Percentiles rank a stretch among this genome's conserved stretches.
phyloP scores from a whole-genome alignment of 2,797 vertebrate genomes.

The Enteromius fasciolatus region DNA sequence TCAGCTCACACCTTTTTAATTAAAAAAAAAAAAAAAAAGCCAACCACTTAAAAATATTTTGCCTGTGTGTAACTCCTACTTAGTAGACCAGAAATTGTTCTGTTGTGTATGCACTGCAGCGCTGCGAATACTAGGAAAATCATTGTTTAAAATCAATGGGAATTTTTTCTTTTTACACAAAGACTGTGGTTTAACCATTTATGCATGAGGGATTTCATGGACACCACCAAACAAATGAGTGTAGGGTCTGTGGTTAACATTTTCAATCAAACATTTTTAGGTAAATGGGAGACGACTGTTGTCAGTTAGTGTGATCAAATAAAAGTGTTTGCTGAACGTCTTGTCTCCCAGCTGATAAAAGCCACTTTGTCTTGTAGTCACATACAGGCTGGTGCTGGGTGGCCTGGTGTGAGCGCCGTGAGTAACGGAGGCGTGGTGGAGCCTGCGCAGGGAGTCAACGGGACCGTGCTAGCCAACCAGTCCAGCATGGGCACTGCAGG shows the following conservation, averaged over 20 bases:
- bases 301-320: background rate
- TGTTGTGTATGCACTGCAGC: background rate
- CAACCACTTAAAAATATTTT: background rate
- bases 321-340: constrained; percentile 12
- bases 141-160: background rate
- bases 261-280: background rate
- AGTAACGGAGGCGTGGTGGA: constrained; percentile 83
- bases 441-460: constrained; percentile 86
- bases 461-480: constrained; percentile 87
- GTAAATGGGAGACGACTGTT: background rate
- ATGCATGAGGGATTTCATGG: background rate
- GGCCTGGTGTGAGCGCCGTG: constrained; percentile 83
- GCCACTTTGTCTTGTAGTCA: constrained; percentile 67
- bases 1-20: background rate
- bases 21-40: no score
- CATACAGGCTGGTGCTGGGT: constrained; percentile 86
- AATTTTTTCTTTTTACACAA: background rate
- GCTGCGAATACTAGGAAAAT: background rate
- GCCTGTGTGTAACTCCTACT: background rate
- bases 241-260: background rate
- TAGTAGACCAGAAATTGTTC: background rate
- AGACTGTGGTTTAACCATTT: background rate
- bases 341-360: background rate
- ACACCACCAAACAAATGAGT: background rate
- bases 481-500: constrained; percentile 88